These are phyloP conservation scores for Julus scandinavius DNA, from an alignment of 2,888 invertebrate genomes.

Conservation along the genomic window DNA sequence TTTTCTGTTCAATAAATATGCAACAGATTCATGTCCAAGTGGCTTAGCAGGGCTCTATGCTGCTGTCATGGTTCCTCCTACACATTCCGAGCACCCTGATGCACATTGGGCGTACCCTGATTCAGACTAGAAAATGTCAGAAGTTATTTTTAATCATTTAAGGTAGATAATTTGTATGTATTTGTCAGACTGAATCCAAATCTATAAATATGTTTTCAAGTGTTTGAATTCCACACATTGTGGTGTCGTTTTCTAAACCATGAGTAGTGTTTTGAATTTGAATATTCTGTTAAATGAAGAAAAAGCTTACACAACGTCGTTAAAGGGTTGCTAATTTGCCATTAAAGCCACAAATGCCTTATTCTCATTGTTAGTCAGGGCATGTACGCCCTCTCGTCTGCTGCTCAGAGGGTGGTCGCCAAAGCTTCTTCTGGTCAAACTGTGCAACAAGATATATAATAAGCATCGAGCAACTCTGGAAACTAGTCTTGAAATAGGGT, in stretches of 20 bases:
- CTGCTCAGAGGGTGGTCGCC: conserved; percentile 7
- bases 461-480: neutral
- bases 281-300: neutral
- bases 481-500: neutral
- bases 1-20: neutral
- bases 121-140: neutral
- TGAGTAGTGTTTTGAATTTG: neutral
- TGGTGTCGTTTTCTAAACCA: no score
- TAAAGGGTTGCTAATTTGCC: conserved; percentile 31
- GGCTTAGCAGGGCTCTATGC: neutral
- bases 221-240: neutral
- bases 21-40: neutral
- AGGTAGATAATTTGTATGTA: neutral
- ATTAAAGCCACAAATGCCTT: conserved; percentile 24
- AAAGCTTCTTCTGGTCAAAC: conserved; percentile 33
- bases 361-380: neutral
- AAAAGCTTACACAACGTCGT: neutral
- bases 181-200: neutral
- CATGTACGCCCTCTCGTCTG: conserved; percentile 5
- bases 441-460: neutral
- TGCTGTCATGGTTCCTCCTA: neutral
- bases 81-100: neutral
- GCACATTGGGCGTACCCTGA: neutral
- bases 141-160: conserved; percentile 10
- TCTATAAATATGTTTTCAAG: neutral